Evolutionary conservation across 2,113 vertebrate genomes (phyloP).

Genomic region (Burhinus bistriatus): DNA sequence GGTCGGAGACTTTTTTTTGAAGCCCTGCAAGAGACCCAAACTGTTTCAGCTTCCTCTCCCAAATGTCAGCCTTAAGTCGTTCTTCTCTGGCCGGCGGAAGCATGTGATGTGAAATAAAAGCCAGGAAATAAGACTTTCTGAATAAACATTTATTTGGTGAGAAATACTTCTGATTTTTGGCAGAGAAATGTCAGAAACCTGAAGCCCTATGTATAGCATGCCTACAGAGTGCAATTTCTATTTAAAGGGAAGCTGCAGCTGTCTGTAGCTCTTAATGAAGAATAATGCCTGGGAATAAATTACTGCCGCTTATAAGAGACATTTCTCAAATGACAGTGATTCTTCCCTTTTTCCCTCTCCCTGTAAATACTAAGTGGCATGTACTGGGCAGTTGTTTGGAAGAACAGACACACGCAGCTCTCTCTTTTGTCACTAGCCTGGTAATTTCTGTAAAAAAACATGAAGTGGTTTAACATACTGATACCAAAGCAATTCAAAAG

Average conservation of each 20-base stretch:
- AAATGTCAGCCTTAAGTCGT: background rate
- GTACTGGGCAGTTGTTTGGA: background rate
- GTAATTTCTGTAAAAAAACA: background rate
- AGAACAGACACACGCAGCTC: background rate
- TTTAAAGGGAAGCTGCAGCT: slow-evolving; percentile 67
- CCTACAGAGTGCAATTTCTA: slow-evolving; percentile 49
- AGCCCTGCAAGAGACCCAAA: background rate
- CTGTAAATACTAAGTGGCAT: background rate
- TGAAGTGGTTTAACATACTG: background rate
- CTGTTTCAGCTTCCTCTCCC: slow-evolving; percentile 12
- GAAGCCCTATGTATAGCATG: slow-evolving; percentile 49
- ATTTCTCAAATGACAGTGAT: slow-evolving; percentile 7
- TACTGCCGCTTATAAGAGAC: slow-evolving; percentile 31
- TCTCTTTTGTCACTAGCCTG: background rate
- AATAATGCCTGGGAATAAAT: slow-evolving; percentile 68
- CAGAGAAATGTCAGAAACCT: slow-evolving; percentile 57
- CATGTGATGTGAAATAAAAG: slow-evolving; percentile 22
- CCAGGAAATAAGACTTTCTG: slow-evolving; percentile 53
- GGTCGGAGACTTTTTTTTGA: background rate
- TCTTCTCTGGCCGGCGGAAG: background rate
- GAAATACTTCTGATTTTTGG: slow-evolving; percentile 64
- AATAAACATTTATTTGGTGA: slow-evolving; percentile 65
- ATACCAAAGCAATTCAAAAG: background rate
- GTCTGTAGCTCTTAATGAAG: slow-evolving; percentile 58
- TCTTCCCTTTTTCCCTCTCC: slow-evolving; percentile 17